Percentiles rank a stretch among this genome's conserved stretches.
Conservation (phyloP, 1,140 invertebrate species). For the Sminthurides bifidus region DNA sequence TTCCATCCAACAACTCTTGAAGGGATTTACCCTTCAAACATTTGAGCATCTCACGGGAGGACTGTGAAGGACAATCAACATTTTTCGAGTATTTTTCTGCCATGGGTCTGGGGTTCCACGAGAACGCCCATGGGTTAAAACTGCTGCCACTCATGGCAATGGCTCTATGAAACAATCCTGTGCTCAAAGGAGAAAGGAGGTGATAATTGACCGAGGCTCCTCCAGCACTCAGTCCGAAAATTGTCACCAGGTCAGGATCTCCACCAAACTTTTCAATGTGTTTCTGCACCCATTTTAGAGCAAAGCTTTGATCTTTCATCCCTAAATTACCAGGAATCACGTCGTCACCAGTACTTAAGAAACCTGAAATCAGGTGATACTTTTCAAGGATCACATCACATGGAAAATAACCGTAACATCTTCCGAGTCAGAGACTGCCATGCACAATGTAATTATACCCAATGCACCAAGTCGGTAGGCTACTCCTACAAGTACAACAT, state of each 20-base stretch:
- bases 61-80: conserved; percentile 29
- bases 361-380: conserved; percentile 7
- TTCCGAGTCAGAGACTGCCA: not conserved
- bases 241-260: conserved; percentile 29
- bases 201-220: conserved; percentile 8
- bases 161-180: conserved; percentile 45
- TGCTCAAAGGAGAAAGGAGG: not conserved
- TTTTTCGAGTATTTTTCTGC: conserved; percentile 36
- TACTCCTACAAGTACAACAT: conserved; percentile 8
- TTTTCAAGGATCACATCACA: not conserved
- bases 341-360: conserved; percentile 16
- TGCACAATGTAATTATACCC: conserved; percentile 1
- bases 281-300: conserved; percentile 30
- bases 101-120: conserved; percentile 35
- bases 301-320: conserved; percentile 30
- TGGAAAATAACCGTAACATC: not conserved
- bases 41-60: conserved; percentile 24
- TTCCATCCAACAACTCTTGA: not conserved
- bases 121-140: conserved; percentile 46
- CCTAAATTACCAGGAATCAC: conserved; percentile 26
- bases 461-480: conserved; percentile 16
- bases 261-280: conserved; percentile 28
- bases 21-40: conserved; percentile 13
- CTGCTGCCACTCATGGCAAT: conserved; percentile 55
- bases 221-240: conserved; percentile 17